Evolutionary conservation across 2,888 invertebrate species (phyloP).

Genomic region (Phaonia tiefii): DNA sequence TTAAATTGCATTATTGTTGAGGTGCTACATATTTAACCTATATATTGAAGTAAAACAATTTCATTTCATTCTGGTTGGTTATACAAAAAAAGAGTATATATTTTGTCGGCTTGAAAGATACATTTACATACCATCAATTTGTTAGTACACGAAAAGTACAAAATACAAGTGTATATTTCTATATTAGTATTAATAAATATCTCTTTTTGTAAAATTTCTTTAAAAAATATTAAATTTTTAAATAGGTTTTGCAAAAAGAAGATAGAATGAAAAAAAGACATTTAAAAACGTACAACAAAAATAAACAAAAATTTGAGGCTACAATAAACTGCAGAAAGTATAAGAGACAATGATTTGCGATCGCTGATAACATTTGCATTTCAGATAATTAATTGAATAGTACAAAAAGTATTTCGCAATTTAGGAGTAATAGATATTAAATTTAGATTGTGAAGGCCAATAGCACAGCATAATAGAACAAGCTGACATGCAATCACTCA

Average conservation of each 20-base stretch:
- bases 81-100: constrained; percentile 51
- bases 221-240: constrained; percentile 40
- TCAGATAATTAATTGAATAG: too few species aligned
- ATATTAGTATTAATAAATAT: constrained; percentile 41
- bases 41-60: background rate
- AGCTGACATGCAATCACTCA: too few species aligned
- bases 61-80: background rate
- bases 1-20: too few species aligned
- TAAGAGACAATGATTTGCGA: constrained; percentile 1
- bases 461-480: too few species aligned
- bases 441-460: too few species aligned
- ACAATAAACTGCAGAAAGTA: constrained; percentile 9
- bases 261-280: constrained; percentile 7
- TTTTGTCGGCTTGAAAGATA: constrained; percentile 38
- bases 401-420: too few species aligned
- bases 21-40: too few species aligned
- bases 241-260: constrained; percentile 31
- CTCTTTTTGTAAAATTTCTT: constrained; percentile 45
- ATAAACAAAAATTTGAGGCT: background rate
- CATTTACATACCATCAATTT: constrained; percentile 42
- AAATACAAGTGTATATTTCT: constrained; percentile 66
- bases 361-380: background rate
- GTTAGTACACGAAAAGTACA: constrained; percentile 66
- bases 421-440: too few species aligned
- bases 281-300: constrained; percentile 14